Evolutionary conservation across 2,797 vertebrate species (phyloP), one percentile per base, ranked within the genome.

Genomic region (Aphelocoma californica): DNA sequence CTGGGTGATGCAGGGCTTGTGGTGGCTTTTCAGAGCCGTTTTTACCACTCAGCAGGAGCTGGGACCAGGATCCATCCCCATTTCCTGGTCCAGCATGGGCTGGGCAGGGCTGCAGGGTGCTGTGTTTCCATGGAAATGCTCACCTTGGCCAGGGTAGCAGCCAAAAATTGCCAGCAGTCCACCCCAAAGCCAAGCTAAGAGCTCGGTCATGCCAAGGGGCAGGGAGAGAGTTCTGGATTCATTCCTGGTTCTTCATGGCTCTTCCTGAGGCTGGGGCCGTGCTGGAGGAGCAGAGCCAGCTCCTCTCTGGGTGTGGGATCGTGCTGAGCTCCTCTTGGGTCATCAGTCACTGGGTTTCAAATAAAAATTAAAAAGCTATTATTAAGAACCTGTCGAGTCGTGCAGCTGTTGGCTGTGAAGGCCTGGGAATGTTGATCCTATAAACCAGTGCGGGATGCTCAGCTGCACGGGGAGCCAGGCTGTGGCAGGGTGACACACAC

Each of bases 371-470:
- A 34, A 54, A 36, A 21, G 5, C 20, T 8, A 0, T 26, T 19
- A 6, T 5, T 50, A 4, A 64, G 56, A 79, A 12, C 44, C 64
- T 10, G 2, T 5, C 2, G 0, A 42, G 61, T 29, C 5, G 1
- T 14, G 36, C 44, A 42, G 11, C 21, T 62, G 88, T 5, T 61
- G 79, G 19, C 86, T 82, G 0, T 9, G 57, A 20, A 2, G 53
- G 18, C 18, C 31, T 77, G 84, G 73, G 51, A 53, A 5, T 1
- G 3, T 12, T 56, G 3, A 56, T 42, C 19, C 36, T 25, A 12
- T 25, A 15, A 48, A 47, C 58, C 4, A 0, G 36, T 38, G 31
- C 28, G 4, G 5, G 6, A 6, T 12, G 0, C 32, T 45, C 21
- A 1, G 18, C 66, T 67, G 65, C 47, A 4, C 1, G 0, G 54